phyloP scores from a whole-genome alignment of 2,797 vertebrate genomes.

The Aselliscus stoliczkanus region DNA sequence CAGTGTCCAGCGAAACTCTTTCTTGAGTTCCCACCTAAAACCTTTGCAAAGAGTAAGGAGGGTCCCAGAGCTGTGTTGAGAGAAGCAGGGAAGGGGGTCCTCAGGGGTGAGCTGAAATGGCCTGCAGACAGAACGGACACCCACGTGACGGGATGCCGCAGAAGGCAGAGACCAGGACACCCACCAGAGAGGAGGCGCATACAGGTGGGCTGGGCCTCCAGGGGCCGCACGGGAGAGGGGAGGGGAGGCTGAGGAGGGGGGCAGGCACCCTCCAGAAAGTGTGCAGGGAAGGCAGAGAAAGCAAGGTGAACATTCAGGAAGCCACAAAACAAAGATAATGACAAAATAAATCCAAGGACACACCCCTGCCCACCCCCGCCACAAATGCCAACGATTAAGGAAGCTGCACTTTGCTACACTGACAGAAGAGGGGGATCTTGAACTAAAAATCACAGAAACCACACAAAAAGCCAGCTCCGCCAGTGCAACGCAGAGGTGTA shows the following conservation, averaged over 20 bases:
- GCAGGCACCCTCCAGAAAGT: neutral
- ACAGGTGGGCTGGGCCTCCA: neutral
- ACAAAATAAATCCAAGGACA: neutral
- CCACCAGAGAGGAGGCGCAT: no score
- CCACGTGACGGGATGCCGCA: no score
- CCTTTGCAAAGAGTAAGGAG: neutral
- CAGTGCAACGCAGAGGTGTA: accelerated
- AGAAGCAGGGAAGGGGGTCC: neutral
- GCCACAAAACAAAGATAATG: neutral
- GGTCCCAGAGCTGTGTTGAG: neutral
- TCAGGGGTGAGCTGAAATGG: neutral
- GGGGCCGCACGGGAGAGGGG: neutral
- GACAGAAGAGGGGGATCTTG: slow-evolving; percentile 24
- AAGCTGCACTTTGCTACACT: neutral
- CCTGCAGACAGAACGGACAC: neutral
- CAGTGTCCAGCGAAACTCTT: neutral
- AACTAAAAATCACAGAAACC: neutral
- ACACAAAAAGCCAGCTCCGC: neutral
- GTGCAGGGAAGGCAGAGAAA: neutral
- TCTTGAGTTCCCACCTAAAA: neutral
- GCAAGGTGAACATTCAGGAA: neutral
- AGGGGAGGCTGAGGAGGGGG: neutral
- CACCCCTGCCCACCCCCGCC: neutral
- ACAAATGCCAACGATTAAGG: neutral
- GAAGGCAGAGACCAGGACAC: neutral